Conservation (phyloP, 2,797 vertebrate genomes). For the Stomatorhinus walkeri region DNA sequence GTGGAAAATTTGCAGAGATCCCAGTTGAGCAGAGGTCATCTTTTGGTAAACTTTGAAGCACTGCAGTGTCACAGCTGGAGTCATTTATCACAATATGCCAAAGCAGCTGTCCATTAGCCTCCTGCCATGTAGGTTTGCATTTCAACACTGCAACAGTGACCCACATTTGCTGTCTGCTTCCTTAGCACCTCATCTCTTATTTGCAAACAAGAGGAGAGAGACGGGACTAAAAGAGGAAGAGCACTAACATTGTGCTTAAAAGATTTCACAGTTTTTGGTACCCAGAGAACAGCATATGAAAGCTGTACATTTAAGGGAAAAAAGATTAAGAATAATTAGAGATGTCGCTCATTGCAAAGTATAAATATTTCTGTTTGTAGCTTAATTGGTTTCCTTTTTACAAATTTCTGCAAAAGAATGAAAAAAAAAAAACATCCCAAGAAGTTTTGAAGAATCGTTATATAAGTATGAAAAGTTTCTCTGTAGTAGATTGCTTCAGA, state of each 20-base stretch:
- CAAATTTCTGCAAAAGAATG: not conserved
- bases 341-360: not conserved
- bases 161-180: not conserved
- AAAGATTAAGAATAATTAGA: not conserved
- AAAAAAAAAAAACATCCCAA: not conserved
- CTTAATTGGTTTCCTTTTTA: not conserved
- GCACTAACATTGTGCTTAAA: conserved; percentile 14
- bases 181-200: not conserved
- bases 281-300: not conserved
- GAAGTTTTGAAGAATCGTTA: not conserved
- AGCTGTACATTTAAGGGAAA: not conserved
- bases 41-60: not conserved
- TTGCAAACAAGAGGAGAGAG: not conserved
- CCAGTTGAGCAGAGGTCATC: not conserved
- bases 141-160: not conserved
- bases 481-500: not conserved
- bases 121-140: not conserved
- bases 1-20: not conserved
- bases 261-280: conserved; percentile 25
- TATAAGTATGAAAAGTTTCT: not conserved
- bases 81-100: not conserved
- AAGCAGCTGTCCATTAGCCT: not conserved
- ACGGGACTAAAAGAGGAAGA: not conserved
- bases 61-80: not conserved
- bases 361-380: not conserved